phyloP scores from a whole-genome alignment of 2,888 invertebrate species.

The Mesodorylaimus sp. region DNA sequence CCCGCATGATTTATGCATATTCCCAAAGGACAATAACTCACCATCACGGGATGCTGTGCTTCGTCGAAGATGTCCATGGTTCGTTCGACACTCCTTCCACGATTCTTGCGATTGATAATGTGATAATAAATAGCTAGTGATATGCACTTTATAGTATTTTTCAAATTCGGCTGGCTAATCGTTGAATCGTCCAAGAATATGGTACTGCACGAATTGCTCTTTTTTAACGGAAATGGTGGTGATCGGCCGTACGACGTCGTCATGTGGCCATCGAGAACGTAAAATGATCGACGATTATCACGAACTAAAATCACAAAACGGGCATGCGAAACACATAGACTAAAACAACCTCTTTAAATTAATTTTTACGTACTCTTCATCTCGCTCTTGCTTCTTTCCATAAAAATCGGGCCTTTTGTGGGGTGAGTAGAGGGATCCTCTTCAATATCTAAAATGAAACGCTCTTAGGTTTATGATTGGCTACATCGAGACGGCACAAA shows the following conservation, averaged over 20 bases:
- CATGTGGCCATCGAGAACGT: too few species aligned
- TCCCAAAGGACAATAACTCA: too few species aligned
- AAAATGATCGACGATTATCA: too few species aligned
- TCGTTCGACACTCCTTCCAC: slow-evolving; percentile 53
- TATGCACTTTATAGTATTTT: slow-evolving; percentile 96
- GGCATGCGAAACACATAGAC: too few species aligned
- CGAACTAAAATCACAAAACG: too few species aligned
- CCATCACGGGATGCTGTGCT: slow-evolving; percentile 76
- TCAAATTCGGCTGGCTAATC: slow-evolving; percentile 94
- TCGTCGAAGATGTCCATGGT: slow-evolving; percentile 95
- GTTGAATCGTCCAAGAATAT: slow-evolving; percentile 98
- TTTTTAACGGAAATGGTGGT: slow-evolving; percentile 31
- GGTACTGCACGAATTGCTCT: slow-evolving; percentile 91
- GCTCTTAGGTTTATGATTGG: too few species aligned
- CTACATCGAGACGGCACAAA: too few species aligned
- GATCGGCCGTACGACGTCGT: too few species aligned
- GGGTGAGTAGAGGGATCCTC: slow-evolving; percentile 92
- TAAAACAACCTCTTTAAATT: too few species aligned
- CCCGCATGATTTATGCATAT: too few species aligned
- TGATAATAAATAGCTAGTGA: slow-evolving; percentile 96
- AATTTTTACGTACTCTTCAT: too few species aligned
- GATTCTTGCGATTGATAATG: slow-evolving; percentile 62
- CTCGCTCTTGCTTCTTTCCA: slow-evolving; percentile 75
- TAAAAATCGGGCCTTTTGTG: slow-evolving; percentile 81
- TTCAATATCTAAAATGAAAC: too few species aligned